Conservation (phyloP, 2,888 invertebrate species). For the Drosophila anomalata region DNA sequence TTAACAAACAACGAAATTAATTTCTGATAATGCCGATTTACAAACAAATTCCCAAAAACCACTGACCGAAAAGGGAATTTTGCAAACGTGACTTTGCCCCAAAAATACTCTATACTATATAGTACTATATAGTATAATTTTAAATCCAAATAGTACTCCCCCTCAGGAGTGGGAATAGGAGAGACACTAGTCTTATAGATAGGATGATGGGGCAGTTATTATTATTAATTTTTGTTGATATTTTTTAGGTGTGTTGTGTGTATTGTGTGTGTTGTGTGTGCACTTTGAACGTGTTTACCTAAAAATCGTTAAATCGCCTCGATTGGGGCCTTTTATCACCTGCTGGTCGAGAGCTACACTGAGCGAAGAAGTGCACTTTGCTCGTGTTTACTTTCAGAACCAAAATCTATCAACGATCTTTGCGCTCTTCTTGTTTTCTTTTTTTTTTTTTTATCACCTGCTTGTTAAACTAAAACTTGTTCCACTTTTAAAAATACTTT, state of each 20-base stretch:
- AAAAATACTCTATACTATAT: not conserved
- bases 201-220: not conserved
- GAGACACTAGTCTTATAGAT: not conserved
- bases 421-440: not conserved
- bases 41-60: not conserved
- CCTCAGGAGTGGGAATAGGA: not conserved
- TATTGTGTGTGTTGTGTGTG: not conserved
- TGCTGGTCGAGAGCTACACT: conserved; percentile 5
- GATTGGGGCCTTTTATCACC: conserved; percentile 24
- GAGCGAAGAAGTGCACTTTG: conserved; percentile 18
- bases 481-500: conserved; percentile 18
- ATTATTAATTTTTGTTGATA: not conserved
- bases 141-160: not conserved
- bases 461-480: conserved; percentile 28
- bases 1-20: not conserved
- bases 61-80: not conserved
- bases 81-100: not conserved
- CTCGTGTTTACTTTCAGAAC: conserved; percentile 6
- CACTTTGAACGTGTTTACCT: conserved; percentile 32
- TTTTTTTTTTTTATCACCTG: conserved; percentile 35
- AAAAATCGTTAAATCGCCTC: conserved; percentile 3
- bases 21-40: not conserved
- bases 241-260: no score
- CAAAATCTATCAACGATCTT: conserved; percentile 14
- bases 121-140: not conserved